These are phyloP conservation scores for Crepidodera aurea DNA, from an alignment of 2,888 invertebrate genomes.

Conservation along the genomic window DNA sequence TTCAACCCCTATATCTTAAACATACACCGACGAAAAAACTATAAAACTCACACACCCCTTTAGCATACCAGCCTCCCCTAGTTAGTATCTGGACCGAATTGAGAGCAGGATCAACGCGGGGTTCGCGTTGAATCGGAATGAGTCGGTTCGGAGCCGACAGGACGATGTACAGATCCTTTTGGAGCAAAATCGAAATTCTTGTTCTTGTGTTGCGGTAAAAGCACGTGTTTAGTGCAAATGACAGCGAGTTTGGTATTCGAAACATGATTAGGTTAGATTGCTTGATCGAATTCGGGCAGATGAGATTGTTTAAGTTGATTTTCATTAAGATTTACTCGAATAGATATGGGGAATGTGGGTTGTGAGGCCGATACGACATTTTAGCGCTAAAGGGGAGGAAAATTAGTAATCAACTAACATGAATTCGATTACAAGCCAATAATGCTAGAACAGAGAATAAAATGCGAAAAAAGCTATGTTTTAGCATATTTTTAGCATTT, in stretches of 20 bases:
- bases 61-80: slow-evolving; percentile 32
- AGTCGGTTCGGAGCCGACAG: slow-evolving; percentile 26
- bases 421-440: no score
- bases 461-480: no score
- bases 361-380: no score
- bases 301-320: neutral
- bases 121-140: slow-evolving; percentile 26
- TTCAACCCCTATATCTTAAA: neutral
- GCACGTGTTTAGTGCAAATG: slow-evolving; percentile 25
- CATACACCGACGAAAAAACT: neutral
- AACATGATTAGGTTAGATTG: neutral
- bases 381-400: no score
- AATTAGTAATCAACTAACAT: no score
- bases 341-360: no score
- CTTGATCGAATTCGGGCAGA: neutral
- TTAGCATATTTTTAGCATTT: no score
- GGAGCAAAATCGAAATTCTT: slow-evolving; percentile 31
- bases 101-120: slow-evolving; percentile 30
- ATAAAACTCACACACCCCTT: slow-evolving; percentile 33
- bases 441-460: no score
- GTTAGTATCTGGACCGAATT: slow-evolving; percentile 42
- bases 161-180: neutral
- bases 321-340: neutral
- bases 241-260: slow-evolving; percentile 7
- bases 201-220: slow-evolving; percentile 29